Percentiles rank a stretch among this genome's conserved stretches.
These are phyloP conservation scores for Eristalis tenax DNA, from an alignment of 2,888 invertebrate genomes.

Conservation along the genomic window DNA sequence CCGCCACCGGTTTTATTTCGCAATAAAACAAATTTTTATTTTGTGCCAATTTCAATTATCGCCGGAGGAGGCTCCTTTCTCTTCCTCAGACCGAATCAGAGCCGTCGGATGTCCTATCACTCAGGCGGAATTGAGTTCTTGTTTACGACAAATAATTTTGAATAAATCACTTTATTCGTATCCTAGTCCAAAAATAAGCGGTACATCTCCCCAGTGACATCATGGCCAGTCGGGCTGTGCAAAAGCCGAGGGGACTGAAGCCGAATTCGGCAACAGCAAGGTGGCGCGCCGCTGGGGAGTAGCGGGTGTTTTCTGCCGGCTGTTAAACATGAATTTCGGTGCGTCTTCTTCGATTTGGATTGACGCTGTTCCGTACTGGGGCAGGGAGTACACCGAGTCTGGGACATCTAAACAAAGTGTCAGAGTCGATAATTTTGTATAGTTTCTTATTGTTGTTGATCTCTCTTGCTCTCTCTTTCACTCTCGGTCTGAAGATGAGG, in stretches of 20 bases:
- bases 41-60: neutral
- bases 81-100: neutral
- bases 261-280: neutral
- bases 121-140: neutral
- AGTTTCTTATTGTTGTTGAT: too few species aligned
- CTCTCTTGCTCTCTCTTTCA: too few species aligned
- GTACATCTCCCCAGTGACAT: conserved; percentile 47
- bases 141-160: conserved; percentile 6
- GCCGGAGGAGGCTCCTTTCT: neutral
- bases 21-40: neutral
- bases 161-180: conserved; percentile 33
- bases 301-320: conserved; percentile 35
- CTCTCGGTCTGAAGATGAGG: neutral
- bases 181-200: conserved; percentile 53
- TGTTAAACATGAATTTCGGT: conserved; percentile 35
- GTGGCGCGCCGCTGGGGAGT: neutral
- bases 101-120: neutral
- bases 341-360: neutral
- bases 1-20: neutral
- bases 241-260: conserved; percentile 24
- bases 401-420: conserved; percentile 54
- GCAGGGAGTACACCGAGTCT: neutral
- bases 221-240: conserved; percentile 25
- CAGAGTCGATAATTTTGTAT: conserved; percentile 40
- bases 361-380: neutral